Evolutionary conservation across 2,113 vertebrate genomes (phyloP).

Genomic region (Recurvirostra avosetta): DNA sequence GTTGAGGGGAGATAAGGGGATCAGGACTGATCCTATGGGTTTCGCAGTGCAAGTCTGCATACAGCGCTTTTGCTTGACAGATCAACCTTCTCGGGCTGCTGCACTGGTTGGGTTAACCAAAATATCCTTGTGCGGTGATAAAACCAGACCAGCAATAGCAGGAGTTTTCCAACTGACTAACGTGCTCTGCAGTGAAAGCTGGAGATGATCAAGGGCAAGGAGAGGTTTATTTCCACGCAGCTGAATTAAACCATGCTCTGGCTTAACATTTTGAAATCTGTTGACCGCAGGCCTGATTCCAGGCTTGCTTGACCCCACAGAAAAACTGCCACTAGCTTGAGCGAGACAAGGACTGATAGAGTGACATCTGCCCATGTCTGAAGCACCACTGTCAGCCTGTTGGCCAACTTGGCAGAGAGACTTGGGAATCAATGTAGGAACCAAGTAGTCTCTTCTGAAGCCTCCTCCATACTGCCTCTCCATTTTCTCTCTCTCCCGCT

Average conservation of each 20-base stretch:
- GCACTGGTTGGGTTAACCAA: neutral
- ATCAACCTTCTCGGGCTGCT: neutral
- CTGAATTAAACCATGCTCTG: neutral
- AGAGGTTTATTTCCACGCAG: neutral
- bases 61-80: neutral
- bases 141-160: rapidly evolving
- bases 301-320: neutral
- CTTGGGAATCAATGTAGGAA: neutral
- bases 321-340: rapidly evolving
- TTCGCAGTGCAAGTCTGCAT: neutral
- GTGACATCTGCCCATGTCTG: neutral
- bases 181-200: neutral
- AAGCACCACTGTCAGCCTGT: neutral
- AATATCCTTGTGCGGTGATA: rapidly evolving
- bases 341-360: neutral
- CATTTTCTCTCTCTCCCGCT: neutral
- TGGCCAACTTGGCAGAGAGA: neutral
- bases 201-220: neutral
- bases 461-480: neutral
- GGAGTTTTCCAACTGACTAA: neutral
- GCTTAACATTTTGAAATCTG: neutral
- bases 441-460: neutral
- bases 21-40: neutral
- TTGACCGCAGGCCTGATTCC: neutral
- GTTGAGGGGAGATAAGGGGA: neutral